Base-by-base conservation (phyloP, 2,888 invertebrate genomes). In the Pimpla rufipes region DNA sequence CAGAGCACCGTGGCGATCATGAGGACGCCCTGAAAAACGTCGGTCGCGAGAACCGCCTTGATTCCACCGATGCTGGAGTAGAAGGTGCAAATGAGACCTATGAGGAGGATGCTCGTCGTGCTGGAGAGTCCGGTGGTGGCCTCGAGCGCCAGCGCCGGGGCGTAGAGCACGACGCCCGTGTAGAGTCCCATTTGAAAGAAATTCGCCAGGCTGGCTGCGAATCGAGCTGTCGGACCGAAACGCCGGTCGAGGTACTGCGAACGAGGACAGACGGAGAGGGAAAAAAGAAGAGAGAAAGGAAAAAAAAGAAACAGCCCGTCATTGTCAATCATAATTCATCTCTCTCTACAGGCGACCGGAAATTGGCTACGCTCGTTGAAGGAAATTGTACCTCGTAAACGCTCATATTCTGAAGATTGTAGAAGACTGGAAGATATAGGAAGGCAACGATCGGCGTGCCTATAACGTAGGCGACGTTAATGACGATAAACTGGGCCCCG, bases 61-160 rank as follows among this genome's bases (percentile, higher is more conserved):
- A 98, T 97, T 21, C 98, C 98, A 35, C 98, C 98, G 85, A 98
- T 94, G 0, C 97, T 96, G 0, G 97, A 97, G 91, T 98, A 98
- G 91, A 98, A 97, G 0, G 97, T 97, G 91, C 98, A 98, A 8
- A 96, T 97, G 66, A 96, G 88, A 4, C 94, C 94, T 76, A 95
- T 93, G 35, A 93, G 81, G 5, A 94, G 78, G 79, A 95, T 93
- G 52, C 94, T 94, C 76, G 88, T 89, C 16, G 90, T 88, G 80
- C 93, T 92, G 40, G 93, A 92, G 45, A 94, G 85, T 45, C 94
- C 94, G 2, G 94, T 94, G 6, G 95, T 94, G 0, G 95, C 93
- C 83, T 93, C 93, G n/a, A 96, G 91, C 0, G 96, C 96, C 57
- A 96, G 90, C 0, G 96, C 94, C 13, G 96, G 96, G 0, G 96